Base-by-base conservation (phyloP, 2,888 invertebrate species). In the Urechis unicinctus region DNA sequence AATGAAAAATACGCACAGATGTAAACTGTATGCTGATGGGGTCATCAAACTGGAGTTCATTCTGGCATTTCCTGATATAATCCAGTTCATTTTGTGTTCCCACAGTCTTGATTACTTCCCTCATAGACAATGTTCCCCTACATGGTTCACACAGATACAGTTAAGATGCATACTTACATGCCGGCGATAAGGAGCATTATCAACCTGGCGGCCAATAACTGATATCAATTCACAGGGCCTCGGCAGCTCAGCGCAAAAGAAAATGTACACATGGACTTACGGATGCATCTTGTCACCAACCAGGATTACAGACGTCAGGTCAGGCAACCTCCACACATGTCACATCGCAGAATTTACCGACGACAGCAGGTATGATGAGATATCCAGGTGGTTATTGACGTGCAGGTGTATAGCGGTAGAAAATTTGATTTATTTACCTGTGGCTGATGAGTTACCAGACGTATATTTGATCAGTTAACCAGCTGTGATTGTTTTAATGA, bases 1-100 rank as follows among this genome's bases (percentile, higher is more conserved):
- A 50, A 24, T 13, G 6, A 17, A 13, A 5, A 48, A 26, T 22
- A 44, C 52, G 70, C 72, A 82, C 83, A 1, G 91, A 91, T 1
- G 91, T 90, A 70, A 90, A 91, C 71, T 89, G 81, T 85, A 93
- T 86, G 71, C 88, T 89, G 65, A 84, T 85, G 0, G 85, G 82
- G 45, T 83, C 83, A 71, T 87, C 86, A 36, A 88, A 84, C 50
- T 84, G 81, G 13, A 89, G 81, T 0, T 72, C 65, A 0, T 75
- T 63, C 68, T 86, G 85, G 52, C 81, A 68, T 43, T 79, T 69
- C 17, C 71, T 62, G 42, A 83, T 65, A 21, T 66, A 61, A 31
- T 66, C 57, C n/a, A 69, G 61, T 25, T 74, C 71, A n/a, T 75
- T 70, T 9, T 64, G 70, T 5, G 74, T 77, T 17, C 76, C 81